Base-by-base conservation (phyloP, 2,113 vertebrate species). In the Oreochromis aureus region DNA sequence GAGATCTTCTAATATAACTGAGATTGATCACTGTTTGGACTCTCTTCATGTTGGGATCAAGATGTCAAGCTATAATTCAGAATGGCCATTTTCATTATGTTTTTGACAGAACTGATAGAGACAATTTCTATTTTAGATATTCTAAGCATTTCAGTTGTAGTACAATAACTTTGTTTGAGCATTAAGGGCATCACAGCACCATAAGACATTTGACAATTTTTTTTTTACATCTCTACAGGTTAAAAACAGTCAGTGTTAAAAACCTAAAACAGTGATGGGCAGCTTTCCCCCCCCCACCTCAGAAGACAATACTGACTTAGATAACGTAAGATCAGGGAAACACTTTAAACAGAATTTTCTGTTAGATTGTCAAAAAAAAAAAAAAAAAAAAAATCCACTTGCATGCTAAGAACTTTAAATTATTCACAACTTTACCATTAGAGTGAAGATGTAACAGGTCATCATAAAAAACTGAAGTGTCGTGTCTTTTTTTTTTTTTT, bases 191-290 rank as follows among this genome's bases (percentile, higher is more conserved):
- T 46, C 66, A 44, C 39, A 46, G 66, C 8, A 46, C 69, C 13
- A 46, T 3, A 22, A 73, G 2, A 73, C 3, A 46, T 16, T 73
- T 44, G 3, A 71, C 4, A 46, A 46, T 46, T 46, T 46, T 46
- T 9, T 32, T 34, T 34, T 32, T 32, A 36, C 1, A 0, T 66
- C 32, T 12, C 32, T 18, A 46, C 39, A 6, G 22, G 39, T 0
- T 73, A 73, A 46, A 44, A 46, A 16, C 66, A 44, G n/a, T 44
- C 66, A 24, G 12, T 27, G 39, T 6, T 71, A 44, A 71, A 41
- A 71, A 16, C 12, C 39, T 10, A 22, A 46, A 27, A 46, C 39
- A 46, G 41, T 71, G 69, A 46, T 73, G 41, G 3, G 22, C 66
- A 22, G 19, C 63, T 22, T 3, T 2, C 8, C 5, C 11, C 3